Evolutionary conservation across 2,888 invertebrate genomes (phyloP), one percentile per base, ranked within the genome.

Genomic region (Amphiduros pacificus): DNA sequence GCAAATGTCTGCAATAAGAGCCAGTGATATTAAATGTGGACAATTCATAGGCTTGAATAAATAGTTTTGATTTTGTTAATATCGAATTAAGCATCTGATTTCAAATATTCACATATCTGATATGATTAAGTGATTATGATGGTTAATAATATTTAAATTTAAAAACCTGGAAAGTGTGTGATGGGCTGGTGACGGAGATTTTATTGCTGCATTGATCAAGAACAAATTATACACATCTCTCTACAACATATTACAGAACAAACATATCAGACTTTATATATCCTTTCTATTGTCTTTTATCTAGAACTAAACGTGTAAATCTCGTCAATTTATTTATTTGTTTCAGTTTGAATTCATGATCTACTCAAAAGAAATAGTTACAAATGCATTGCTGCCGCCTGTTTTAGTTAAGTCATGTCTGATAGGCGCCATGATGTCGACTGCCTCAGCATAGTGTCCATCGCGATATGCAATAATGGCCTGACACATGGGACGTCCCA

Each of bases 311-410:
- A n/a, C n/a, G n/a, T n/a, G n/a, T n/a, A n/a, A n/a, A n/a, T n/a
- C n/a, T n/a, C n/a, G n/a, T n/a, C n/a, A n/a, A n/a, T n/a, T n/a
- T n/a, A n/a, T n/a, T n/a, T n/a, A n/a, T n/a, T n/a, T n/a, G n/a
- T n/a, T n/a, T n/a, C n/a, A n/a, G n/a, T n/a, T n/a, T n/a, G n/a
- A n/a, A n/a, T n/a, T n/a, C n/a, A n/a, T n/a, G n/a, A n/a, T n/a
- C n/a, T n/a, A n/a, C n/a, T n/a, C n/a, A n/a, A n/a, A n/a, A n/a
- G n/a, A n/a, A n/a, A 36, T 11, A 17, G 52, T 57, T 59, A 83
- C 83, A 78, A 84, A 84, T 20, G 84, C 83, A 70, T 84, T 74
- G 64, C 83, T 84, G 28, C 84, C 84, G 4, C 84, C 84, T 56
- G 83, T 78, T 24, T 64, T 65, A 24, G 77, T 60, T 5, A 84